Percentiles rank a stretch among this genome's conserved stretches.
These are phyloP conservation scores for Chlorodrepanis virens DNA, from an alignment of 2,113 vertebrate genomes.

Conservation along the genomic window DNA sequence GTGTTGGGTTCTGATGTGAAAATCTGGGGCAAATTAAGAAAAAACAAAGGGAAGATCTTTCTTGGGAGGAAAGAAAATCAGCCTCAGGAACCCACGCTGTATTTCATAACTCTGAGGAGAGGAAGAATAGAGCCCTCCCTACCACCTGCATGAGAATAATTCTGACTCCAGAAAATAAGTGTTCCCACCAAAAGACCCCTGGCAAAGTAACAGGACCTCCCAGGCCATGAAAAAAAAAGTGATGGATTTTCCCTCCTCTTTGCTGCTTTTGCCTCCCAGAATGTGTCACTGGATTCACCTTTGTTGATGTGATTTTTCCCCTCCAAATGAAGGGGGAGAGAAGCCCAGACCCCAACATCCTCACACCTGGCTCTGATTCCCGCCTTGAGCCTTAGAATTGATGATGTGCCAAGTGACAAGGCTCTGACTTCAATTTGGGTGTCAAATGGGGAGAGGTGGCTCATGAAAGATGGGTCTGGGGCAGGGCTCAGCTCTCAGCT, in stretches of 20 bases:
- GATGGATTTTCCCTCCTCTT: background rate
- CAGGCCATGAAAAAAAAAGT: background rate
- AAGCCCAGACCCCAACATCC: background rate
- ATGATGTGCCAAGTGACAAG: background rate
- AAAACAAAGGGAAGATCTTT: conserved; percentile 18
- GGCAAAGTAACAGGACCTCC: background rate
- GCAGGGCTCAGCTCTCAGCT: background rate
- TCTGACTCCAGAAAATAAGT: background rate
- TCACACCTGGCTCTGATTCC: background rate
- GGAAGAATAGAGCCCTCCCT: background rate
- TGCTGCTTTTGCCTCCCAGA: background rate
- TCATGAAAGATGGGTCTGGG: background rate
- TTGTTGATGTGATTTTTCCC: background rate
- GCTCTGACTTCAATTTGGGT: background rate
- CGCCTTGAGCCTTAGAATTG: accelerated
- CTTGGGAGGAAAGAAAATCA: background rate
- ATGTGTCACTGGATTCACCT: background rate
- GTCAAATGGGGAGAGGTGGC: background rate
- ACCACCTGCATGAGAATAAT: background rate
- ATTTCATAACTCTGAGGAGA: background rate
- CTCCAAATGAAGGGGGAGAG: background rate
- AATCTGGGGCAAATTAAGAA: conserved; percentile 34
- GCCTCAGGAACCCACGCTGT: background rate
- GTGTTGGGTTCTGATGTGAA: background rate
- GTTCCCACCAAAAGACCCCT: background rate